Evolutionary conservation across 1,140 invertebrate genomes (phyloP).

Genomic region (Camponotus pennsylvanicus): DNA sequence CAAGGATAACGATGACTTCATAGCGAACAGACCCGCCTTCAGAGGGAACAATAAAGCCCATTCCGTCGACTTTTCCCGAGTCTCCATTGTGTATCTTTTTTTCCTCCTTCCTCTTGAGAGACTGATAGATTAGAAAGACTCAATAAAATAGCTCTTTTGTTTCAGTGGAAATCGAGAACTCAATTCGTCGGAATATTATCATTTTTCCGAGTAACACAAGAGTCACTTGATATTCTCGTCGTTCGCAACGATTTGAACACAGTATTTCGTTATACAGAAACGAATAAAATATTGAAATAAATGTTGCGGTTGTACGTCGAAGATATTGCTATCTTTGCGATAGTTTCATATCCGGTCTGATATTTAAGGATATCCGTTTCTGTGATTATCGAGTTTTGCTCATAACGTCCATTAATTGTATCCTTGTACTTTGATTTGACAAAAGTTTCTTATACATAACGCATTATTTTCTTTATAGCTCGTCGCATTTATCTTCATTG

Average conservation of each 20-base stretch:
- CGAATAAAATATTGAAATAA: constrained; percentile 12
- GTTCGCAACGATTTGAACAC: background rate
- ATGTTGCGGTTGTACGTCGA: background rate
- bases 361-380: constrained; percentile 46
- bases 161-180: background rate
- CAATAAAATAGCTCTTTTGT: constrained; percentile 9
- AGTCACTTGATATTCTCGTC: background rate
- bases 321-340: constrained; percentile 48
- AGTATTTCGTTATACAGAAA: background rate
- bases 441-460: background rate
- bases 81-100: constrained; percentile 75
- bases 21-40: constrained; percentile 87
- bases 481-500: constrained; percentile 15
- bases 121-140: background rate
- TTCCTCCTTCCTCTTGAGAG: background rate
- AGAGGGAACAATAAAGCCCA: constrained; percentile 88
- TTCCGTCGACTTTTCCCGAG: constrained; percentile 85
- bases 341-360: constrained; percentile 55
- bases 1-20: constrained; percentile 86
- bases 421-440: background rate
- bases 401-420: background rate
- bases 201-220: background rate
- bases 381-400: constrained; percentile 57
- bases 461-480: background rate
- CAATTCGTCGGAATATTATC: constrained; percentile 8